Evolutionary conservation across 2,113 vertebrate species (phyloP).

Genomic region (Tyrannus savana): DNA sequence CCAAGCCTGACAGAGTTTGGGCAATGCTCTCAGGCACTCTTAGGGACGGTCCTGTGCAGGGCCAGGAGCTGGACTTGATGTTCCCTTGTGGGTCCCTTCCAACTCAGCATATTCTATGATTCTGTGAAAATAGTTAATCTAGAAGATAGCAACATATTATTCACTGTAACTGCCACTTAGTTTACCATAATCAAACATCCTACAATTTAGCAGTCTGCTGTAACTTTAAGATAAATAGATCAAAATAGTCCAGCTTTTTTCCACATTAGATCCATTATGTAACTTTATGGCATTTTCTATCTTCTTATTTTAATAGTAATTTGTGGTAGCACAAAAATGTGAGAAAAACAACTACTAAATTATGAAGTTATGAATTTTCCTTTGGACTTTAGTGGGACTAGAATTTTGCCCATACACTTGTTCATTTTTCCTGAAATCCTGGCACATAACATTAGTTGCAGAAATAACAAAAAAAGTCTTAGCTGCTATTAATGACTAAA

Average conservation of each 20-base stretch:
- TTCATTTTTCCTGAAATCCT: neutral
- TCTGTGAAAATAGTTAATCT: neutral
- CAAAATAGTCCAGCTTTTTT: neutral
- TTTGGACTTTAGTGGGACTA: neutral
- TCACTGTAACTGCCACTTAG: neutral
- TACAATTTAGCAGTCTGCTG: neutral
- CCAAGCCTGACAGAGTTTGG: neutral
- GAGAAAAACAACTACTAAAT: neutral
- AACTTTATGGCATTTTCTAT: neutral
- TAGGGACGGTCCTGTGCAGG: neutral
- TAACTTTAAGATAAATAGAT: neutral
- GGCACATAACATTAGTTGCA: neutral
- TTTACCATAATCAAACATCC: neutral
- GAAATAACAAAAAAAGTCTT: neutral
- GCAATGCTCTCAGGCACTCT: neutral
- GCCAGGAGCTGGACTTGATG: neutral
- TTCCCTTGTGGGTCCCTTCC: neutral
- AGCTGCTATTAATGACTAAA: neutral
- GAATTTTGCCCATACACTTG: neutral
- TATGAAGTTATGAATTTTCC: neutral
- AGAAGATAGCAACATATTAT: neutral
- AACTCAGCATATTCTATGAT: neutral
- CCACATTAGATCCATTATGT: neutral
- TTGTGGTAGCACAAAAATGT: neutral
- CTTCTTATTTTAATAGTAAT: neutral